Evolutionary conservation across 2,113 vertebrate species (phyloP), one percentile per base, ranked within the genome.

Genomic region (Engraulis encrasicolus): DNA sequence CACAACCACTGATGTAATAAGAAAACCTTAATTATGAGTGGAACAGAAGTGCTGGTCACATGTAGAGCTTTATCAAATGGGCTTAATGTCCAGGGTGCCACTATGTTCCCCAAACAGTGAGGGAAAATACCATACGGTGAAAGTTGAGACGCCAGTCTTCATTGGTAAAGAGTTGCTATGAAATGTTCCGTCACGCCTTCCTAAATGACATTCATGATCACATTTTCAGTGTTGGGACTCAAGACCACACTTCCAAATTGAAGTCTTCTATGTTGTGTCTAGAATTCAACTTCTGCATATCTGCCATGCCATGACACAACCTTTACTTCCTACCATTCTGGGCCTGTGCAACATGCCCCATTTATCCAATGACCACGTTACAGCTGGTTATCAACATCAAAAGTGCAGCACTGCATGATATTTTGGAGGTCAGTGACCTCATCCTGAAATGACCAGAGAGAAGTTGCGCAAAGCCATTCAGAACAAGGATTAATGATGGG

Each of bases 391-490:
- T 4, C 27, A 17, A 4, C 34, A 34, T 74, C 34, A 74, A n/a
- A 58, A 58, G 66, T 34, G 27, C 66, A 74, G 31, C 66, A 74
- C 66, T 74, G 66, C 27, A 74, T 14, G 66, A 74, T 31, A 74
- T 34, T 31, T 34, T 2, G 66, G 66, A 74, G 11, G 27, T 74
- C 31, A 45, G 9, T 45, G 3, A 45, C 40, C 40, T 45, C 34
- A 27, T 34, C 66, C 2, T 74, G 14, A 74, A 34, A 34, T 36
- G 18, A 66, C n/a, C 58, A 31, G 40, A 45, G 4, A 45, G 40
- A 45, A 74, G 12, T 34, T 14, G 2, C 31, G 14, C 27, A 34
- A 31, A 31, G 27, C 66, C 66, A 71, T 9, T 14, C 23, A 71
- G 27, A 12, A 74, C 27, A 34, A 27, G 15, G 9, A 74, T 31